A percentile compares a stretch with the other conserved stretches of the same genome.
phyloP scores from a whole-genome alignment of 2,888 invertebrate genomes.

The Hedya salicella region DNA sequence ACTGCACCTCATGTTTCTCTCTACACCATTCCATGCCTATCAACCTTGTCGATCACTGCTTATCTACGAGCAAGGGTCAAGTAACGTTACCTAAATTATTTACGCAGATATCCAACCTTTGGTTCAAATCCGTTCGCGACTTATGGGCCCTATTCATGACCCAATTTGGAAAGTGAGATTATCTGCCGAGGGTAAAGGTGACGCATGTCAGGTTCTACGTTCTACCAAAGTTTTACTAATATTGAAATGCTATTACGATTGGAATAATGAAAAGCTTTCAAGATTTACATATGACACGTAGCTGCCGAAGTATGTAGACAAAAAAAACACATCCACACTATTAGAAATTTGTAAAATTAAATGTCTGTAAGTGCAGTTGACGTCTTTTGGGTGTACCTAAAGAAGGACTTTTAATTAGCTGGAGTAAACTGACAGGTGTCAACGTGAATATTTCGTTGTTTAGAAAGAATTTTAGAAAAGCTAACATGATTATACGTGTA shows the following conservation, averaged over 20 bases:
- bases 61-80: slow-evolving; percentile 35
- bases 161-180: slow-evolving; percentile 41
- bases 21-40: slow-evolving; percentile 25
- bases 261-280: slow-evolving; percentile 3
- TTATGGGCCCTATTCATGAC: slow-evolving; percentile 40
- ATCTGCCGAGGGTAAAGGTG: slow-evolving; percentile 41
- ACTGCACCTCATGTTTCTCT: slow-evolving; percentile 15
- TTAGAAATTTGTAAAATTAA: too few relatives aligned
- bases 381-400: too few relatives aligned
- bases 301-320: too few relatives aligned
- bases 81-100: slow-evolving; percentile 42
- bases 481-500: too few relatives aligned
- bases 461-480: too few relatives aligned
- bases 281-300: too few relatives aligned
- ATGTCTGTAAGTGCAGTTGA: too few relatives aligned
- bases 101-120: slow-evolving; percentile 41
- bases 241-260: slow-evolving; percentile 9
- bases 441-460: too few relatives aligned
- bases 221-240: slow-evolving; percentile 30
- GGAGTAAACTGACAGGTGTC: too few relatives aligned
- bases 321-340: too few relatives aligned
- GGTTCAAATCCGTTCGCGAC: slow-evolving; percentile 39
- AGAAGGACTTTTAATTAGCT: too few relatives aligned
- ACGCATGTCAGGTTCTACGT: slow-evolving; percentile 26
- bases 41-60: slow-evolving; percentile 30